Conservation (phyloP, 2,888 invertebrate genomes). For the Erpobdella octoculata region DNA sequence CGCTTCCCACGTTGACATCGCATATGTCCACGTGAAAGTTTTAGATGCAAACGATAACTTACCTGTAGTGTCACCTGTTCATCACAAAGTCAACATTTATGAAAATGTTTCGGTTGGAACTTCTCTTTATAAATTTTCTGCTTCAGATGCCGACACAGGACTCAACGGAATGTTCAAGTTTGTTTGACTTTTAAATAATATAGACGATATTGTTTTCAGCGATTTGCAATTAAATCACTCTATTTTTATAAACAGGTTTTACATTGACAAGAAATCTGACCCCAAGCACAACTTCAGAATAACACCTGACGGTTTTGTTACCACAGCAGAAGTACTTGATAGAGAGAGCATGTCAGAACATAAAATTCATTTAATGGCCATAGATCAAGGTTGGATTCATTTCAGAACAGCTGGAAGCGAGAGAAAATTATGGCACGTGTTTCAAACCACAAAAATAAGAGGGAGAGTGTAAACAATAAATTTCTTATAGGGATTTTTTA, state of each 20-base stretch:
- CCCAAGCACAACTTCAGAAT: constrained; percentile 42
- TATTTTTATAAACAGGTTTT: constrained; percentile 40
- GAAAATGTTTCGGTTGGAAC: constrained; percentile 87
- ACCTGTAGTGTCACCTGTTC: constrained; percentile 82
- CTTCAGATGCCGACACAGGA: constrained; percentile 78
- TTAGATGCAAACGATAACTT: constrained; percentile 99
- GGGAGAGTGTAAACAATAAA: no score
- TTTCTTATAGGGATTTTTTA: no score
- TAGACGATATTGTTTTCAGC: no score
- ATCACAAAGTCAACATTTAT: constrained; percentile 31
- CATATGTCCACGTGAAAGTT: constrained; percentile 75
- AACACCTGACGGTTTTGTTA: constrained; percentile 35
- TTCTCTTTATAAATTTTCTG: constrained; percentile 82
- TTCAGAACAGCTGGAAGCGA: no score
- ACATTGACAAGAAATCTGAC: constrained; percentile 42
- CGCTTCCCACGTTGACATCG: constrained; percentile 62
- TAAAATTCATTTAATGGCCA: constrained; percentile 37
- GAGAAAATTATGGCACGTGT: no score
- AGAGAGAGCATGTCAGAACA: constrained; percentile 36
- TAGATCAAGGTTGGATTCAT: constrained; percentile 39
- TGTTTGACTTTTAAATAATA: no score
- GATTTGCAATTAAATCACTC: no score
- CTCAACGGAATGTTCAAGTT: constrained; percentile 36
- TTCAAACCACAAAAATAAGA: no score
- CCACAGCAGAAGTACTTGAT: constrained; percentile 33